Evolutionary conservation across 2,113 vertebrate species (phyloP).

Genomic region (Tylochromis polylepis): DNA sequence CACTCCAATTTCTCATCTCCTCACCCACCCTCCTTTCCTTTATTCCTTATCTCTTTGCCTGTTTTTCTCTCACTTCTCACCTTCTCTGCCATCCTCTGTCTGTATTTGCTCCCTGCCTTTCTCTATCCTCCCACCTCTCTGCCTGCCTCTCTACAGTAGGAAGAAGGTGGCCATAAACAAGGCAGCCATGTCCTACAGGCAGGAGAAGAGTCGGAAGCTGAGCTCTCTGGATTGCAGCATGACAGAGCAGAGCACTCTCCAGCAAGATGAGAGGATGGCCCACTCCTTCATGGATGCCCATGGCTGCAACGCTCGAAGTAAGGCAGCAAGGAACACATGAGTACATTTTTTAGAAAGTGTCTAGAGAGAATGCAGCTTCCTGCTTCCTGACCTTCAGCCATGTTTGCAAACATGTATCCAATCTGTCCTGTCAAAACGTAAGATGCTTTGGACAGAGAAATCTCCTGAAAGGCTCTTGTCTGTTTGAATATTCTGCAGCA

Average conservation of each 20-base stretch:
- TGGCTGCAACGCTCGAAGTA: constrained; percentile 80
- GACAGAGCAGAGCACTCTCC: constrained; percentile 89
- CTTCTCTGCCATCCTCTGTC: constrained; percentile 21
- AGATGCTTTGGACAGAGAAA: constrained; percentile 19
- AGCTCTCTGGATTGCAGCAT: constrained; percentile 85
- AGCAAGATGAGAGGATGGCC: constrained; percentile 85
- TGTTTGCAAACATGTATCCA: constrained; percentile 26
- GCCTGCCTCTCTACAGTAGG: constrained; percentile 61
- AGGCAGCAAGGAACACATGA: constrained; percentile 56
- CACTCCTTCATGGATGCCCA: constrained; percentile 88
- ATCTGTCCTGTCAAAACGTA: constrained; percentile 19
- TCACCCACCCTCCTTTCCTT: not conserved
- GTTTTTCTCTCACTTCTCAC: constrained; percentile 20
- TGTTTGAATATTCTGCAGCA: constrained; percentile 20
- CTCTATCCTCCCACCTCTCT: not conserved
- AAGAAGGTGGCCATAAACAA: constrained; percentile 89
- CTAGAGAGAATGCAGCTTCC: not conserved
- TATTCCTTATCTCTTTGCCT: constrained; percentile 26
- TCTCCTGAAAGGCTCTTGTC: constrained; percentile 14
- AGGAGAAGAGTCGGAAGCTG: constrained; percentile 88
- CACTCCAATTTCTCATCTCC: constrained; percentile 50
- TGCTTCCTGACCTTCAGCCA: constrained; percentile 32
- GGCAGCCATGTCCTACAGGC: constrained; percentile 85
- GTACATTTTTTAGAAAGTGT: constrained; percentile 11
- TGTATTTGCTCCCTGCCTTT: constrained; percentile 1